A percentile compares a stretch with the other conserved stretches of the same genome.
phyloP scores from a whole-genome alignment of 2,797 vertebrate genomes.

The Rousettus madagascariensis region DNA sequence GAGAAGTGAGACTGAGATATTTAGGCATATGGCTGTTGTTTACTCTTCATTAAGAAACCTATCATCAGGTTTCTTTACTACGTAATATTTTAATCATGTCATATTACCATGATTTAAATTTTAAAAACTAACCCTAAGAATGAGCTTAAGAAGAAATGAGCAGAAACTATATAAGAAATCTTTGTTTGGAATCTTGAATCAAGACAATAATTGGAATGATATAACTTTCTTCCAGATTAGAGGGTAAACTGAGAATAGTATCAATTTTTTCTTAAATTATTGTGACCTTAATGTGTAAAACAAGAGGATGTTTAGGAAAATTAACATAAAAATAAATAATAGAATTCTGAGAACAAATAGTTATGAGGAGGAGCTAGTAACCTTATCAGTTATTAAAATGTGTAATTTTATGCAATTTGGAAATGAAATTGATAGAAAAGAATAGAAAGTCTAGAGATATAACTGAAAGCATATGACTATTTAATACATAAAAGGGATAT shows the following conservation, averaged over 20 bases:
- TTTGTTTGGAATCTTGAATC: neutral
- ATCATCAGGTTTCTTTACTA: neutral
- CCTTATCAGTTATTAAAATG: neutral
- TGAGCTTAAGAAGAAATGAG: neutral
- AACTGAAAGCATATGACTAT: neutral
- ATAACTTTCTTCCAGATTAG: neutral
- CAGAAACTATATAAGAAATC: neutral
- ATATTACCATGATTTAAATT: neutral
- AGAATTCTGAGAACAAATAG: neutral
- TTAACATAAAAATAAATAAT: neutral
- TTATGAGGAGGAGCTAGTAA: neutral
- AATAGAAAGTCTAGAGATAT: neutral
- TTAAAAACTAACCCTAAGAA: neutral
- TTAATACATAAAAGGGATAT: neutral
- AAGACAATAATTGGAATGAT: neutral
- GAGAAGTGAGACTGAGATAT: neutral
- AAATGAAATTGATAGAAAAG: neutral
- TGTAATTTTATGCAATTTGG: neutral
- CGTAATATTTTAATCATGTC: neutral
- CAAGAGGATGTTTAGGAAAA: neutral
- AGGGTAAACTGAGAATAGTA: neutral
- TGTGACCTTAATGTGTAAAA: neutral
- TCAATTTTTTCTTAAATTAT: slow-evolving; percentile 6
- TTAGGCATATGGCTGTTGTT: neutral
- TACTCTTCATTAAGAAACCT: neutral